Percentiles rank a stretch among this genome's conserved stretches.
phyloP scores from a whole-genome alignment of 53 echinoderm and acorn worm genomes.

The Antedon mediterranea region DNA sequence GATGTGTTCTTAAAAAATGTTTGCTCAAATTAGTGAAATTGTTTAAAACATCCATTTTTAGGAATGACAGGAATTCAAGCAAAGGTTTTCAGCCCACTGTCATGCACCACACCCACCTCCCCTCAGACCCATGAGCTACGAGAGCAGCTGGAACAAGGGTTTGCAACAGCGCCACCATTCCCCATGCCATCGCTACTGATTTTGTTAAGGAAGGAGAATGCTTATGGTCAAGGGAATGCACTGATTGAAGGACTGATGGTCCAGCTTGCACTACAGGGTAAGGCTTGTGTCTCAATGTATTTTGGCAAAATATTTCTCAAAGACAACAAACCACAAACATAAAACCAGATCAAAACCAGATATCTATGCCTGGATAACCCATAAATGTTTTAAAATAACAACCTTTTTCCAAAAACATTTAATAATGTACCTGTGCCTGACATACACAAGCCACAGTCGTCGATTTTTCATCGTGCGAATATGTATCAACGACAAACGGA shows the following conservation, averaged over 20 bases:
- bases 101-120: conserved; percentile 91
- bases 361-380: no score
- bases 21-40: no score
- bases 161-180: conserved; percentile 45
- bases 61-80: conserved; percentile 69
- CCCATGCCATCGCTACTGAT: conserved; percentile 72
- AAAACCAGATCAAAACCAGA: no score
- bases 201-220: conserved; percentile 66
- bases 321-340: no score
- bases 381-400: no score
- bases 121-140: conserved; percentile 62
- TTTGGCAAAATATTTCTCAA: no score
- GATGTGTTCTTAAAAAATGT: no score
- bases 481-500: no score
- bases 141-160: conserved; percentile 58
- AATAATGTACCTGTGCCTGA: no score
- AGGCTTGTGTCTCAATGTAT: conserved; percentile 3
- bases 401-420: no score
- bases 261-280: conserved; percentile 62
- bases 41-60: background rate
- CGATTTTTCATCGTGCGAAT: no score
- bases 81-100: conserved; percentile 67
- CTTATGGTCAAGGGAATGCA: conserved; percentile 43
- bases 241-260: conserved; percentile 75
- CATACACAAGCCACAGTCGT: no score